Conservation (phyloP, 2,888 invertebrate species). For the Lepidocyrtinus sp. region DNA sequence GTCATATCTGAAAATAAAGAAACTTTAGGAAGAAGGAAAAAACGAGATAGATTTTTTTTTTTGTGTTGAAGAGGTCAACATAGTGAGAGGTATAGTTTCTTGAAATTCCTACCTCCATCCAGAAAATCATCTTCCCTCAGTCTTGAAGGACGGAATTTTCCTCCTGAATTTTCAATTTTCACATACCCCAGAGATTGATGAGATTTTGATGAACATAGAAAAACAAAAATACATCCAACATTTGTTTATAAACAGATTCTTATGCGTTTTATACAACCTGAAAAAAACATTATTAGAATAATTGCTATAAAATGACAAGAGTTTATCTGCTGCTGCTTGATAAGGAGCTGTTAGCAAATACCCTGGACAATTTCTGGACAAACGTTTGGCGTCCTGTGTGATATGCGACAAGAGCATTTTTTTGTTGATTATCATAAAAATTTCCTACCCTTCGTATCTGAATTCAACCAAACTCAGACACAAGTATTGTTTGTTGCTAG, state of each 20-base stretch:
- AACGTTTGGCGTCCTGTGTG: too few relatives aligned
- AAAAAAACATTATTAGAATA: too few relatives aligned
- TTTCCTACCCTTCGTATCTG: too few relatives aligned
- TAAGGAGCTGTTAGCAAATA: too few relatives aligned
- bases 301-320: too few relatives aligned
- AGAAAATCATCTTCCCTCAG: slow-evolving; percentile 62
- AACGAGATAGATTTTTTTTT: background rate
- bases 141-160: slow-evolving; percentile 63
- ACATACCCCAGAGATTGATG: slow-evolving; percentile 63
- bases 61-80: slow-evolving; percentile 12
- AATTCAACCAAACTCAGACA: too few relatives aligned
- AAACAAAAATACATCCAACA: slow-evolving; percentile 54
- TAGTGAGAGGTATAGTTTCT: slow-evolving; percentile 23
- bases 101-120: slow-evolving; percentile 51
- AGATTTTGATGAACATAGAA: slow-evolving; percentile 65
- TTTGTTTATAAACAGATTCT: slow-evolving; percentile 11
- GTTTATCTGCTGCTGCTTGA: too few relatives aligned
- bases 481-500: slow-evolving; percentile 21
- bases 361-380: too few relatives aligned
- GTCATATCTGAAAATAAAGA: slow-evolving; percentile 24
- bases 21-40: slow-evolving; percentile 4
- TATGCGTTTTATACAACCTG: background rate
- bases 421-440: too few relatives aligned
- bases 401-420: too few relatives aligned
- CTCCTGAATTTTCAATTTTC: slow-evolving; percentile 60